Evolutionary conservation across 2,888 invertebrate genomes (phyloP).

Genomic region (Lissocephala sabroskyi): DNA sequence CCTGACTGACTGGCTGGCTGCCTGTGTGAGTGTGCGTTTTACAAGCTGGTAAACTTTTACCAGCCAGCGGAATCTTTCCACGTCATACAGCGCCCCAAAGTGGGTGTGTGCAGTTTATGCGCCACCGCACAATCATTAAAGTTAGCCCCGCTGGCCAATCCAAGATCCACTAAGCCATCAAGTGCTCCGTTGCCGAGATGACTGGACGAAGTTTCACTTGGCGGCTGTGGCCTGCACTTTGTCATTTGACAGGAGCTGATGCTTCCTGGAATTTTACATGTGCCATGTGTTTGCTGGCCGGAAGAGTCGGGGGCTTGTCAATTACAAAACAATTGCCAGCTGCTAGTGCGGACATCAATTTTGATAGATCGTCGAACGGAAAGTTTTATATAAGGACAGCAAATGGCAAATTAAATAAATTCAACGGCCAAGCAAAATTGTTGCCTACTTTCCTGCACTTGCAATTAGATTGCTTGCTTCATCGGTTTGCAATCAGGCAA

Average conservation of each 20-base stretch:
- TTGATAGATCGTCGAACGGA: too few relatives aligned
- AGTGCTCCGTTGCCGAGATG: too few relatives aligned
- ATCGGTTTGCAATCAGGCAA: too few relatives aligned
- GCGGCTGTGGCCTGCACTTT: slow-evolving; percentile 26
- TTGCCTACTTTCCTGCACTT: too few relatives aligned
- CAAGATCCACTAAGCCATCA: too few relatives aligned
- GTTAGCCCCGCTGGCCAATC: slow-evolving; percentile 27
- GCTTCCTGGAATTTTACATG: slow-evolving; percentile 4
- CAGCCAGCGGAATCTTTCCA: slow-evolving; percentile 23
- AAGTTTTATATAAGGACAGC: too few relatives aligned
- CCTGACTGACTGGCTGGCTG: slow-evolving; percentile 28
- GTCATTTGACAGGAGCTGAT: too few relatives aligned
- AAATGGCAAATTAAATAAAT: too few relatives aligned
- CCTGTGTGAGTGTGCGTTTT: slow-evolving; percentile 54
- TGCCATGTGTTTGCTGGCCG: slow-evolving; percentile 23
- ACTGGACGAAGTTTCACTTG: slow-evolving; percentile 31
- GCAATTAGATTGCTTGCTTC: too few relatives aligned
- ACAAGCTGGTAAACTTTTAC: slow-evolving; percentile 24
- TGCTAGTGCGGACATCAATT: slow-evolving; percentile 15
- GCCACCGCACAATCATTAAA: slow-evolving; percentile 60
- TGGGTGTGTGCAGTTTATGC: slow-evolving; percentile 46
- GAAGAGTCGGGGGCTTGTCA: slow-evolving; percentile 34
- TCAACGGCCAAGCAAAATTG: too few relatives aligned
- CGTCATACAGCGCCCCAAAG: slow-evolving; percentile 2
- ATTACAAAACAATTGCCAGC: slow-evolving; percentile 35